phyloP scores from a whole-genome alignment of 1,140 invertebrate species.

The Lepidurus couesii region DNA sequence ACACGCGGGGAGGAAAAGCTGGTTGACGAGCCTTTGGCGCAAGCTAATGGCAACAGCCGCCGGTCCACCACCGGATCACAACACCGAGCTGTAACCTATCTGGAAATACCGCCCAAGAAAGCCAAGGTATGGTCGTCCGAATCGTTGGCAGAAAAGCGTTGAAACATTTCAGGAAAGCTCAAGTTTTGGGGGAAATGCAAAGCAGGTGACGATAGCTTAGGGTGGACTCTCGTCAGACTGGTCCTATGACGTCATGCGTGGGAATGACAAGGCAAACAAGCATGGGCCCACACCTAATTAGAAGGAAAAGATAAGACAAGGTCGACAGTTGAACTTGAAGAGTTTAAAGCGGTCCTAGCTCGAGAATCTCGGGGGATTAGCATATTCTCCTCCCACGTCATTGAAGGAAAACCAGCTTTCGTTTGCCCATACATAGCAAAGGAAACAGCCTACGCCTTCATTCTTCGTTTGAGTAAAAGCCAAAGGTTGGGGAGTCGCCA shows the following conservation, averaged over 20 bases:
- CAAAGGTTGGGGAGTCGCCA: not conserved
- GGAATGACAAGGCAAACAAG: not conserved
- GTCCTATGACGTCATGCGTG: not conserved
- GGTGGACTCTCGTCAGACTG: not conserved
- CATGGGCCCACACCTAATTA: not conserved
- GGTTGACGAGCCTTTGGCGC: slow-evolving; percentile 59
- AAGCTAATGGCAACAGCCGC: slow-evolving; percentile 37
- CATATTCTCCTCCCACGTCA: not conserved
- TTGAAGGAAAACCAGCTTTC: not conserved
- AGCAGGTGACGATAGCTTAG: not conserved
- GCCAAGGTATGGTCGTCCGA: not conserved
- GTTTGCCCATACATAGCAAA: not conserved
- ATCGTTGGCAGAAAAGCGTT: no score
- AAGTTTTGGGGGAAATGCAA: not conserved
- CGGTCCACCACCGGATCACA: not conserved
- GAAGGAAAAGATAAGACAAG: not conserved
- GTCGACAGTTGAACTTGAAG: slow-evolving; percentile 1
- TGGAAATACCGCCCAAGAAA: slow-evolving; percentile 9
- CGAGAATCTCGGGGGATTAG: not conserved
- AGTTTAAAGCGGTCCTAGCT: not conserved
- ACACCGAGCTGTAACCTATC: slow-evolving; percentile 20
- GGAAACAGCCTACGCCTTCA: not conserved
- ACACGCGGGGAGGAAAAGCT: slow-evolving; percentile 77
- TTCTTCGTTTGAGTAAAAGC: not conserved
- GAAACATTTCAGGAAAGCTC: no score